phyloP scores from a whole-genome alignment of 2,797 vertebrate genomes.

The Siniperca undulata region DNA sequence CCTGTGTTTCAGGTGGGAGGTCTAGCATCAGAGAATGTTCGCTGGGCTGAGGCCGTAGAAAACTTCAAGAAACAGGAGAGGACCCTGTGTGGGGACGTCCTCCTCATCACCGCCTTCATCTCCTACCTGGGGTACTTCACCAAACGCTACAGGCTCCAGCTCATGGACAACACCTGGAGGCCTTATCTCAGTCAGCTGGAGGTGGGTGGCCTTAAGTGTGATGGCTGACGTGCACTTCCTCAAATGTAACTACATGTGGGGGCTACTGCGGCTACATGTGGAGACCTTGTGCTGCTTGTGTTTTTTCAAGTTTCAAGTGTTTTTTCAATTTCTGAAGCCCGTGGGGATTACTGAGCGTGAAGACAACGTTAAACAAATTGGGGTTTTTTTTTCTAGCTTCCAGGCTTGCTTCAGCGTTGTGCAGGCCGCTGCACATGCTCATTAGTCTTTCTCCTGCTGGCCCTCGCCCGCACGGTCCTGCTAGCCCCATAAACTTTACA shows the following conservation, averaged over 20 bases:
- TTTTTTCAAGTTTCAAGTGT: not conserved
- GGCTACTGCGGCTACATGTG: too few species aligned
- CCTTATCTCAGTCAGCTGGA: constrained; percentile 90
- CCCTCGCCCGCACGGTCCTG: not conserved
- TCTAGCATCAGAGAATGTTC: constrained; percentile 92
- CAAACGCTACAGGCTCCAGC: constrained; percentile 89
- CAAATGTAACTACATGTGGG: not conserved
- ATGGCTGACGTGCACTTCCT: not conserved
- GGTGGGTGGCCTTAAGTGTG: constrained; percentile 73
- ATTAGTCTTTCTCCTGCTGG: too few species aligned
- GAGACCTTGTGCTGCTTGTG: not conserved
- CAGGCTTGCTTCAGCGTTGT: not conserved
- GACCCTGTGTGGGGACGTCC: constrained; percentile 93
- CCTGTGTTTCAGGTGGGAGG: constrained; percentile 89
- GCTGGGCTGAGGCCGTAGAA: constrained; percentile 92
- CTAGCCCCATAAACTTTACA: not conserved
- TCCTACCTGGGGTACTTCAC: constrained; percentile 98
- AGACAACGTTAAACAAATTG: not conserved
- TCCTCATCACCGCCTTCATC: constrained; percentile 92
- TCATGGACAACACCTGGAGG: constrained; percentile 92
- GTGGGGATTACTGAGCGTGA: not conserved
- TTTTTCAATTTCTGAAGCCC: not conserved
- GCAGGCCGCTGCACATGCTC: too few species aligned
- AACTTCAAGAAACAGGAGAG: constrained; percentile 89
- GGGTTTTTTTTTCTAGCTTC: too few species aligned